Percentiles rank a stretch among this genome's conserved stretches.
Conservation (phyloP, 2,113 vertebrate genomes). For the Oncorhynchus clarkii region DNA sequence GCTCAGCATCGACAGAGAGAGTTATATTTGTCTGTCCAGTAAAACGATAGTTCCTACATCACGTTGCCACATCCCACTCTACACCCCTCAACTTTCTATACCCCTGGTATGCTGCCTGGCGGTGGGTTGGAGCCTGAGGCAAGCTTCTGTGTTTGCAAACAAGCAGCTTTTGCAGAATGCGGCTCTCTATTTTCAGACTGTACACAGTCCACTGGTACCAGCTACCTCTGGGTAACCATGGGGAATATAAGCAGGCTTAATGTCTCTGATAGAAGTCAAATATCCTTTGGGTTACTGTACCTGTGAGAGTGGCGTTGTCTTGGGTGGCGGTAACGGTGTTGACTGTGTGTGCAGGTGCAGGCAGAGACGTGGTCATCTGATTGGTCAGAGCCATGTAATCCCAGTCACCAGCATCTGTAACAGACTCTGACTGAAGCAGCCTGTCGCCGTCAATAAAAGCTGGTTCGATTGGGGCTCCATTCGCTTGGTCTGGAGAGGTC, state of each 20-base stretch:
- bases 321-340: not conserved
- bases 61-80: slow-evolving; percentile 14
- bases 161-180: slow-evolving; percentile 22
- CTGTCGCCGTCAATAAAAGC: not conserved
- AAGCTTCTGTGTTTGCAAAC: slow-evolving; percentile 43
- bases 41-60: slow-evolving; percentile 32
- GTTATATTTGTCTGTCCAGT: slow-evolving; percentile 54
- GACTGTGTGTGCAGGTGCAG: not conserved
- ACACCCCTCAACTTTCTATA: not conserved
- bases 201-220: not conserved
- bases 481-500: slow-evolving; percentile 6
- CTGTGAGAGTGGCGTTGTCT: not conserved
- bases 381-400: not conserved
- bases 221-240: slow-evolving; percentile 9
- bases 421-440: slow-evolving; percentile 1
- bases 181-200: slow-evolving; percentile 43
- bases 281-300: not conserved
- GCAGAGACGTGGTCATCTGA: slow-evolving; percentile 12
- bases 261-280: slow-evolving; percentile 19
- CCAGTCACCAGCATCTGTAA: not conserved
- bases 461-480: slow-evolving; percentile 14
- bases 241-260: not conserved
- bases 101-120: not conserved
- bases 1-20: slow-evolving; percentile 1
- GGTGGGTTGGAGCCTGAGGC: not conserved